Base-by-base conservation (phyloP, 1,140 invertebrate species). In the Apis laboriosa region DNA sequence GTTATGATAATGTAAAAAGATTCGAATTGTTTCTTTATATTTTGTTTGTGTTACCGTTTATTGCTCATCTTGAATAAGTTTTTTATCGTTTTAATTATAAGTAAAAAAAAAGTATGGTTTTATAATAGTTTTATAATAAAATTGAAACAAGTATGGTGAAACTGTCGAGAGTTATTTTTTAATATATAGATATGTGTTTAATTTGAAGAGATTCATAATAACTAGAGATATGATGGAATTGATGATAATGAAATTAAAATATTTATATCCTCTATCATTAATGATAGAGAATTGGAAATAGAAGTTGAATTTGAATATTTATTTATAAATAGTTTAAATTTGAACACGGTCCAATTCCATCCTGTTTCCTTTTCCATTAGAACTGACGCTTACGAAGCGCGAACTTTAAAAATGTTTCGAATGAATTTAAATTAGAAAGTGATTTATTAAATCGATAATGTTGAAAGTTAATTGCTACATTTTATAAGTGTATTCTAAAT, bases 221-320 rank as follows among this genome's bases (percentile, higher is more conserved):
- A 19, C 13, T 13, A 12, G 15, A 34, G 17, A 5, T 4, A 7
- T 9, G 21, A 80, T 80, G 68, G n/a, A n/a, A n/a, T n/a, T n/a
- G n/a, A 80, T 49, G 58, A 67, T 80, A 28, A 15, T 63, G 4
- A 11, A 15, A 55, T 64, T 49, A 53, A 67, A 63, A 77, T 21
- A 67, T 63, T 8, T 60, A 5, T n/a, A n/a, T 60, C 56, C 72
- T 60, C 61, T 24, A 24, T 74, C 72, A 74, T 56, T 74, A 19
- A n/a, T 49, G 58, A 60, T 34, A 28, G 9, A 72, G 17, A 9
- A 21, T 56, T 13, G 11, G 19, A 19, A 58, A 58, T 17, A 17
- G n/a, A 70, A 12, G 49, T 55, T 12, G 15, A 58, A 17, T 49
- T 60, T 24, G 72, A 60, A 49, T 24, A 24, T 24, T 24, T 0